A percentile compares a stretch with the other conserved stretches of the same genome.
Evolutionary conservation across 2,113 vertebrate genomes (phyloP).

Genomic region (Chloebia gouldiae): DNA sequence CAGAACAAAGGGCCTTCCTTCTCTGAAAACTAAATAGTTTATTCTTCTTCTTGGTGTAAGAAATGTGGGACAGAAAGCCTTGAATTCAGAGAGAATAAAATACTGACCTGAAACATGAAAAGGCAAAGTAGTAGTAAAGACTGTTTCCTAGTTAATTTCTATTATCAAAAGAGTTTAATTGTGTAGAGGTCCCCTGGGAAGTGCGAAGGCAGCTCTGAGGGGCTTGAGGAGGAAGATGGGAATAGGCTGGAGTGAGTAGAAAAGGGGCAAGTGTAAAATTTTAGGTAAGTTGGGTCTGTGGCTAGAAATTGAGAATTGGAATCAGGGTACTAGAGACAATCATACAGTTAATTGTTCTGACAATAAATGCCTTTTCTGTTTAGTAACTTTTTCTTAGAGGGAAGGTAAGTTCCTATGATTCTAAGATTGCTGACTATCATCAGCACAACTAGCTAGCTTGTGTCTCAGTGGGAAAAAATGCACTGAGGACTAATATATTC

Average conservation of each 20-base stretch:
- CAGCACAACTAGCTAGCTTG: neutral
- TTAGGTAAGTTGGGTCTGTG: neutral
- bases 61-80: neutral
- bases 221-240: neutral
- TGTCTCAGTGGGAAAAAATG: neutral
- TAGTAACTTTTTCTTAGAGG: neutral
- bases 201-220: neutral
- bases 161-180: neutral
- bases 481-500: neutral
- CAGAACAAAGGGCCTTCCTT: neutral
- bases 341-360: neutral
- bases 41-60: neutral
- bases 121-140: neutral
- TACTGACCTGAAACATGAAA: neutral
- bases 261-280: neutral
- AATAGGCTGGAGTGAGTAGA: rapidly evolving
- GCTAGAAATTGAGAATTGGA: neutral
- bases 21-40: neutral
- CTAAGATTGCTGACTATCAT: neutral
- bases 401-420: neutral
- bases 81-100: neutral
- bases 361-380: neutral
- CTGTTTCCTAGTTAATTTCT: neutral
- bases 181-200: neutral
- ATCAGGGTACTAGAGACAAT: neutral